A percentile compares a stretch with the other conserved stretches of the same genome.
Conservation (phyloP, 2,113 vertebrate genomes). For the Gadus macrocephalus region DNA sequence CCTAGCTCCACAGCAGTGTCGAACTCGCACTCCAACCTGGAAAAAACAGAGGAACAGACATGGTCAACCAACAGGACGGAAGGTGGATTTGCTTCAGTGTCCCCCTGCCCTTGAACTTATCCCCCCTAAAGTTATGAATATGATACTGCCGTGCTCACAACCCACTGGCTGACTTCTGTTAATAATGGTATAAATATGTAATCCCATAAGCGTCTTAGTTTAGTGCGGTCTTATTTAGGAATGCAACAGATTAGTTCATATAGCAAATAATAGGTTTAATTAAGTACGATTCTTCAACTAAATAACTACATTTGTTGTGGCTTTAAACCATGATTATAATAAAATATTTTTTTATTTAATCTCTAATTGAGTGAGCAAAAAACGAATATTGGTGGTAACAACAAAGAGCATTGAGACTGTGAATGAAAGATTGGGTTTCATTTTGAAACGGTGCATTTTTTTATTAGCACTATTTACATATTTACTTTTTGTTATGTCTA, state of each 20-base stretch:
- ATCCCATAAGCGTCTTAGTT: not conserved
- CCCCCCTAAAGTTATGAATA: not conserved
- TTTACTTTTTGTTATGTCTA: too few relatives aligned
- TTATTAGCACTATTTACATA: too few relatives aligned
- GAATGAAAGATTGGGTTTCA: too few relatives aligned
- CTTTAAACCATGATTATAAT: too few relatives aligned
- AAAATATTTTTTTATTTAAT: too few relatives aligned
- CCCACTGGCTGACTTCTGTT: slow-evolving; percentile 10
- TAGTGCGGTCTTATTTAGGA: not conserved
- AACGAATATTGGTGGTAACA: too few relatives aligned
- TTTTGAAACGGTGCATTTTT: too few relatives aligned
- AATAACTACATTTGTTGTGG: too few relatives aligned
- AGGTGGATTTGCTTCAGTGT: too few relatives aligned
- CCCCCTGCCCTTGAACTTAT: not conserved
- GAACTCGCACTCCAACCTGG: slow-evolving; percentile 91
- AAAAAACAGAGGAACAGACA: slow-evolving; percentile 11
- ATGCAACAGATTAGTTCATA: not conserved
- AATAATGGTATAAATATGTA: not conserved
- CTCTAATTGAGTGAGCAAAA: too few relatives aligned
- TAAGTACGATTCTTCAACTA: not conserved
- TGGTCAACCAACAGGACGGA: too few relatives aligned
- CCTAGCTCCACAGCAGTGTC: slow-evolving; percentile 89
- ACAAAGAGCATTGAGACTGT: too few relatives aligned
- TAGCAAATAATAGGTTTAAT: not conserved
- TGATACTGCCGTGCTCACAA: not conserved